A percentile compares a stretch with the other conserved stretches of the same genome.
Conservation (phyloP, 2,113 vertebrate species). For the Mobula birostris region DNA sequence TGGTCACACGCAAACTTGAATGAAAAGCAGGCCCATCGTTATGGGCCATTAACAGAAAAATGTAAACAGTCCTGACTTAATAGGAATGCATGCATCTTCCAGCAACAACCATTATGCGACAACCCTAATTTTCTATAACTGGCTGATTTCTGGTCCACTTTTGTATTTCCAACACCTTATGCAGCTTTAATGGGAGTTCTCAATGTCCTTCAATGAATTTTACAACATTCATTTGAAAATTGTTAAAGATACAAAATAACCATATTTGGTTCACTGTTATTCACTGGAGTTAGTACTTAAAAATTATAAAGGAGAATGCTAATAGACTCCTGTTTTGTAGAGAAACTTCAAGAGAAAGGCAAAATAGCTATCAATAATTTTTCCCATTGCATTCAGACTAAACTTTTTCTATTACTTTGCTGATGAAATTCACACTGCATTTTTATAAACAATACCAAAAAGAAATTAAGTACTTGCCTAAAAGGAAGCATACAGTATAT, state of each 20-base stretch:
- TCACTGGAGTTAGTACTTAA: no score
- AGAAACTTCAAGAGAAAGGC: background rate
- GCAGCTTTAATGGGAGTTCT: no score
- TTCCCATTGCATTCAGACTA: background rate
- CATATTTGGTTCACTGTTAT: background rate
- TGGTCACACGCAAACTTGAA: background rate
- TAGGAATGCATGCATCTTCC: background rate
- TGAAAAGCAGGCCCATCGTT: background rate
- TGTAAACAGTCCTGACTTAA: background rate
- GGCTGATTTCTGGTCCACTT: background rate
- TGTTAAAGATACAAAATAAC: background rate
- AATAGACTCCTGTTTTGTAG: no score
- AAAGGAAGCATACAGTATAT: background rate
- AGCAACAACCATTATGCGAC: background rate
- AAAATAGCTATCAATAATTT: background rate
- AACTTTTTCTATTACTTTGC: background rate
- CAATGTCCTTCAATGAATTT: background rate
- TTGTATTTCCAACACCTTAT: background rate
- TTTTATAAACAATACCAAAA: slow-evolving; percentile 43
- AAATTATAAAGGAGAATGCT: no score
- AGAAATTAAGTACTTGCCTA: background rate
- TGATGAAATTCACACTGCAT: background rate
- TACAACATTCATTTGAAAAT: background rate
- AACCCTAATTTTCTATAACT: background rate
- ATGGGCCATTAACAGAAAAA: background rate